Evolutionary conservation across 2,888 invertebrate genomes (phyloP), one percentile per base, ranked within the genome.

Genomic region (Polydesmus complanatus): DNA sequence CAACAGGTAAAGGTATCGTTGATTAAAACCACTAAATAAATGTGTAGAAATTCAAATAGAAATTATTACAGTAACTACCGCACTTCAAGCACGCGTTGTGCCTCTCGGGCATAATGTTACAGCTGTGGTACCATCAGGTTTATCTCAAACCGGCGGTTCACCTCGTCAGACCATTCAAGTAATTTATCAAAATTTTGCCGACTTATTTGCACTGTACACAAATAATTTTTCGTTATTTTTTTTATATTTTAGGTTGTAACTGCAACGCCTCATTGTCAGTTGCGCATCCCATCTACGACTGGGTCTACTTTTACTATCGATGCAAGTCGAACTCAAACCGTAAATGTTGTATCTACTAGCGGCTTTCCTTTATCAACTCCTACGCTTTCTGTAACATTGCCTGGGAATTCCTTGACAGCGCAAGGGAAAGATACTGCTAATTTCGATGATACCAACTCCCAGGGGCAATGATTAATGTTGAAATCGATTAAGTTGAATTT

Each of bases 131-230:
- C 19, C 48, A 21, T 51, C 51, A 11, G 19, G 22, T 14, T 19
- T 21, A 8, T 8, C 8, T n/a, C n/a, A 21, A 26, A 21, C 56
- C 27, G n/a, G 37, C 37, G 26, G 47, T 14, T 18, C 56, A 11
- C n/a, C 26, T 8, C 27, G 18, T 5, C 56, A 56, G 37, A 47
- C 56, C n/a, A 56, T 56, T 47, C 56, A 56, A 2, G 56, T 56
- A 18, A 19, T 37, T 8, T 14, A 37, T 8, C 37, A 5, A 37
- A 14, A 8, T 37, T 37, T 37, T 37, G 37, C 37, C 5, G 8
- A 37, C 37, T 37, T 37, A 8, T 8, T 37, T 37, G 5, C 14
- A 37, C 14, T 37, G 14, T 37, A 5, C 37, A 37, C 14, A 37
- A 5, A 37, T 37, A 14, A 37, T 37, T 37, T 37, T 37, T 37